A percentile compares a stretch with the other conserved stretches of the same genome.
Evolutionary conservation across 1,140 invertebrate species (phyloP).

Genomic region (Neuroterus valhalla): DNA sequence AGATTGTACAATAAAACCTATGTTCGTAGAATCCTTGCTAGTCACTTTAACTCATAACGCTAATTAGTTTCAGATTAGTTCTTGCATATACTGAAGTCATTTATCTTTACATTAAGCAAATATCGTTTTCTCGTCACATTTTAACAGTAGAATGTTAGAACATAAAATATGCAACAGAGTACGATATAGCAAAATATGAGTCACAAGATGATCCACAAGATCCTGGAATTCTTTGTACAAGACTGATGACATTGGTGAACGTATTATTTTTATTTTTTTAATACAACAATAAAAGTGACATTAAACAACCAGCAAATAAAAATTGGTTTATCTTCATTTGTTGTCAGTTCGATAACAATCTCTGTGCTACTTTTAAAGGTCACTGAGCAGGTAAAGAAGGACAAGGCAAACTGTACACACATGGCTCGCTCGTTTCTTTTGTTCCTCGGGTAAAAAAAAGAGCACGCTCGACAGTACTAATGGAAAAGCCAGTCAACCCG

Average conservation of each 20-base stretch:
- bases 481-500: background rate
- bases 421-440: slow-evolving; percentile 17
- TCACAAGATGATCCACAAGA: too few species aligned
- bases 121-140: background rate
- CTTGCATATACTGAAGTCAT: background rate
- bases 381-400: slow-evolving; percentile 3
- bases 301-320: background rate
- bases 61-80: slow-evolving; percentile 4
- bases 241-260: too few species aligned
- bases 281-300: too few species aligned
- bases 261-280: too few species aligned
- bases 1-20: background rate
- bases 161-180: background rate
- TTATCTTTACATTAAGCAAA: background rate
- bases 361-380: slow-evolving; percentile 22
- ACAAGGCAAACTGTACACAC: slow-evolving; percentile 20
- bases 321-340: slow-evolving; percentile 18
- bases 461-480: background rate
- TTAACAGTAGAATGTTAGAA: background rate
- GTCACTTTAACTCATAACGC: background rate
- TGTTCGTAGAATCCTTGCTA: background rate
- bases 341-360: slow-evolving; percentile 24
- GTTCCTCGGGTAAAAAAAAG: background rate
- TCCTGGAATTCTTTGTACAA: too few species aligned
- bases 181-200: too few species aligned